A percentile compares a stretch with the other conserved stretches of the same genome.
Evolutionary conservation across 2,113 vertebrate species (phyloP).

Genomic region (Crotalus helleri): DNA sequence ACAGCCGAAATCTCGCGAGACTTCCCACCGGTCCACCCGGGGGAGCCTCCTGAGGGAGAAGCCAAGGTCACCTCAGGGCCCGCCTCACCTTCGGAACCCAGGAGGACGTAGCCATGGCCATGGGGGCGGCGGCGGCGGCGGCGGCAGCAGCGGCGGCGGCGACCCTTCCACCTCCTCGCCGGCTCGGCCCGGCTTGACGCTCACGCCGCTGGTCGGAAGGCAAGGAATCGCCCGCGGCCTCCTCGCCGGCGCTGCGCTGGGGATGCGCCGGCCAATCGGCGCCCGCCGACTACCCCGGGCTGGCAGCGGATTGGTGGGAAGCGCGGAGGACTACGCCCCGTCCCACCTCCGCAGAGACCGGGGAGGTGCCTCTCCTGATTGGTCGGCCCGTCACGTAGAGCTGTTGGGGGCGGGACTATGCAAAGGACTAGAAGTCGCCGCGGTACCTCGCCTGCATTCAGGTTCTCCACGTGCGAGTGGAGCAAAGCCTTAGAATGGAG

Average conservation of each 20-base stretch:
- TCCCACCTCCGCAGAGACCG: no score
- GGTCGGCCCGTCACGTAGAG: neutral
- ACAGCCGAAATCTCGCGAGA: neutral
- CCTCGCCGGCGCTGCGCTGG: neutral
- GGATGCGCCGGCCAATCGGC: neutral
- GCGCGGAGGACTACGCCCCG: fast-evolving
- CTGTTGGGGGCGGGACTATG: neutral
- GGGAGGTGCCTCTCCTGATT: neutral
- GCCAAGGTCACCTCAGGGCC: neutral
- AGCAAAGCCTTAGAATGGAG: no score
- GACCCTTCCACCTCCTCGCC: fast-evolving
- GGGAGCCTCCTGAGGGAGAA: neutral
- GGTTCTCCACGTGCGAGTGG: no score
- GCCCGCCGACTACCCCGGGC: neutral
- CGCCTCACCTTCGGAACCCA: slow-evolving; percentile 63
- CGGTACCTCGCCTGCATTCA: no score
- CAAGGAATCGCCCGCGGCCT: neutral
- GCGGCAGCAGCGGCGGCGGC: neutral
- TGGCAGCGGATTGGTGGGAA: neutral
- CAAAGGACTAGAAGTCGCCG: neutral
- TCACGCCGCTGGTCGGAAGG: neutral
- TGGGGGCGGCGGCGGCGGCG: fast-evolving
- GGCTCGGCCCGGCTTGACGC: fast-evolving
- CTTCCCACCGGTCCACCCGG: neutral
- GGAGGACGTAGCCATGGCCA: slow-evolving; percentile 54